These are phyloP conservation scores for Chymomyza fuscimana DNA, from an alignment of 2,888 invertebrate species.

Conservation along the genomic window DNA sequence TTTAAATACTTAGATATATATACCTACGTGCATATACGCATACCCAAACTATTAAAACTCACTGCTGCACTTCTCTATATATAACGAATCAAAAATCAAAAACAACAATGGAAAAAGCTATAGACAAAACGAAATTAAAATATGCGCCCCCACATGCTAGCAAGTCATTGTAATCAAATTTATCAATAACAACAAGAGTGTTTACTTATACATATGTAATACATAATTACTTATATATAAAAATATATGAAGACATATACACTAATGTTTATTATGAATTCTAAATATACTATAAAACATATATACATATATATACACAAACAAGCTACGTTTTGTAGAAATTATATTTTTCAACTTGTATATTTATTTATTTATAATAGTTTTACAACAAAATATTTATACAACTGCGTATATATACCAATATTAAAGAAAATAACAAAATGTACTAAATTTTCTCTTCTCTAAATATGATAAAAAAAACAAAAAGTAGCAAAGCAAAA, in stretches of 20 bases:
- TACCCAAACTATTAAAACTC: conserved; percentile 16
- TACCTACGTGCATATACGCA: not conserved
- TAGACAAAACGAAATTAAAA: not conserved
- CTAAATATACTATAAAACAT: conserved; percentile 13
- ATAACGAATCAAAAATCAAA: conserved; percentile 42
- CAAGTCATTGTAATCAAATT: too few relatives aligned
- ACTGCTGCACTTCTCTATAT: conserved; percentile 24
- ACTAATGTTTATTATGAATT: conserved; percentile 8
- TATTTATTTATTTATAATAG: conserved; percentile 50
- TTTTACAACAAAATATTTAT: conserved; percentile 23
- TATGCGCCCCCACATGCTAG: too few relatives aligned
- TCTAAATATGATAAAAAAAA: conserved; percentile 11
- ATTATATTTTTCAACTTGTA: conserved; percentile 37
- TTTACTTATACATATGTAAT: not conserved
- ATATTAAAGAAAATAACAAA: not conserved
- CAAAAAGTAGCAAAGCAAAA: not conserved
- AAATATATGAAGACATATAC: conserved; percentile 26
- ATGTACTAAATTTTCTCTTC: not conserved
- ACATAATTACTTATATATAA: conserved; percentile 18
- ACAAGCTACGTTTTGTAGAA: conserved; percentile 6
- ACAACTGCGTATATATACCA: conserved; percentile 12
- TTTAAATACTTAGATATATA: not conserved
- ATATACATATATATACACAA: not conserved
- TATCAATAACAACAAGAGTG: not conserved
- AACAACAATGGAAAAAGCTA: conserved; percentile 33